Conservation (phyloP, 1,140 invertebrate species). For the Branchinecta lindahli region DNA sequence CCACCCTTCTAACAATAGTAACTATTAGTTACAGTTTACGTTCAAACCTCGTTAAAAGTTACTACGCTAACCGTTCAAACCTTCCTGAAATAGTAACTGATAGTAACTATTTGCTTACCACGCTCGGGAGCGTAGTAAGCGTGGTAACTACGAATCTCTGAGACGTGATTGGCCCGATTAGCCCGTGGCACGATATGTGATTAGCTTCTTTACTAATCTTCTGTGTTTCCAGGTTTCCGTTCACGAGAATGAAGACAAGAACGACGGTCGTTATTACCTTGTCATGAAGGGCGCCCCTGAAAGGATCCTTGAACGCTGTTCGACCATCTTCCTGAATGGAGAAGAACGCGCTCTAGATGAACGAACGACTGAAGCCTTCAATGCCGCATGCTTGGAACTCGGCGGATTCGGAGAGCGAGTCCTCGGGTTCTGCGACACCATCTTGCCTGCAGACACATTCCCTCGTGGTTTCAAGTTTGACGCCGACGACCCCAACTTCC, state of each 20-base stretch:
- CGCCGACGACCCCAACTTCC: constrained; percentile 33
- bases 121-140: too few species aligned
- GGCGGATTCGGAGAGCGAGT: constrained; percentile 49
- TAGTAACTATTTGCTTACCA: too few species aligned
- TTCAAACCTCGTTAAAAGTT: too few species aligned
- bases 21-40: too few species aligned
- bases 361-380: constrained; percentile 40
- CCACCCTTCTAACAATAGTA: too few species aligned
- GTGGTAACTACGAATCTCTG: too few species aligned
- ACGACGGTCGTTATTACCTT: constrained; percentile 10
- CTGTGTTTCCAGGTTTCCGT: constrained; percentile 27
- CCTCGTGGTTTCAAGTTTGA: constrained; percentile 32
- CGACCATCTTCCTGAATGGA: constrained; percentile 43
- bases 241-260: constrained; percentile 11
- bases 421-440: constrained; percentile 37
- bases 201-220: neutral
- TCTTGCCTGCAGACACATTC: constrained; percentile 29
- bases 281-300: constrained; percentile 44
- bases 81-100: too few species aligned
- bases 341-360: constrained; percentile 38
- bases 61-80: too few species aligned
- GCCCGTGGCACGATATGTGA: too few species aligned
- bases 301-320: constrained; percentile 44
- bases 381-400: constrained; percentile 47
- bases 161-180: too few species aligned